Evolutionary conservation across 1,140 invertebrate genomes (phyloP).

Genomic region (Phymorhynchus buccinoides): DNA sequence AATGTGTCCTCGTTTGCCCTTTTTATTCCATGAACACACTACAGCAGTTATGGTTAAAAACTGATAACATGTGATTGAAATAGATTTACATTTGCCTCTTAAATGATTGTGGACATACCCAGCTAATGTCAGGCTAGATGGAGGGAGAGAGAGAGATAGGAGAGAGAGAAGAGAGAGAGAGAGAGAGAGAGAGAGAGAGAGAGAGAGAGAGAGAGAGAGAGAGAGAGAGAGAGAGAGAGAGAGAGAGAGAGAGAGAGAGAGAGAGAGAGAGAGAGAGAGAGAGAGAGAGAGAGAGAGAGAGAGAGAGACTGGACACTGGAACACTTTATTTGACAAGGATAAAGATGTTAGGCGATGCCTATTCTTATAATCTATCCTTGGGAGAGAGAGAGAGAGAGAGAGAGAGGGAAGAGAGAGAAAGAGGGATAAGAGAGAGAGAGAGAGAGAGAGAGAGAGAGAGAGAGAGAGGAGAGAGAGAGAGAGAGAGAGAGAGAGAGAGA

Average conservation of each 20-base stretch:
- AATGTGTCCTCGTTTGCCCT: not conserved
- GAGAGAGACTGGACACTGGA: no score
- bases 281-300: not conserved
- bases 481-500: not conserved
- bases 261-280: not conserved
- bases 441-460: conserved; percentile 18
- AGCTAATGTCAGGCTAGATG: not conserved
- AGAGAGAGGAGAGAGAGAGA: not conserved
- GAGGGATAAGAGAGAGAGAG: not conserved
- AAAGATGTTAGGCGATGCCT: no score
- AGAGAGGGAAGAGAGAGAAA: not conserved
- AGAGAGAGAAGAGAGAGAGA: not conserved
- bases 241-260: conserved; percentile 24
- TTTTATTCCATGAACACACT: not conserved
- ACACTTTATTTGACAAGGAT: no score
- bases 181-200: not conserved
- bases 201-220: conserved; percentile 16
- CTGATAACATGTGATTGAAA: no score
- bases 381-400: conserved; percentile 21
- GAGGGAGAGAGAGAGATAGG: not conserved
- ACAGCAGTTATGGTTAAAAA: no score
- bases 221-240: not conserved
- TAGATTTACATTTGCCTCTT: no score
- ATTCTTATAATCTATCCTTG: no score
- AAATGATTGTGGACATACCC: no score